These are phyloP conservation scores for Auanema freiburgensis DNA, from an alignment of 2,888 invertebrate species.

Conservation along the genomic window DNA sequence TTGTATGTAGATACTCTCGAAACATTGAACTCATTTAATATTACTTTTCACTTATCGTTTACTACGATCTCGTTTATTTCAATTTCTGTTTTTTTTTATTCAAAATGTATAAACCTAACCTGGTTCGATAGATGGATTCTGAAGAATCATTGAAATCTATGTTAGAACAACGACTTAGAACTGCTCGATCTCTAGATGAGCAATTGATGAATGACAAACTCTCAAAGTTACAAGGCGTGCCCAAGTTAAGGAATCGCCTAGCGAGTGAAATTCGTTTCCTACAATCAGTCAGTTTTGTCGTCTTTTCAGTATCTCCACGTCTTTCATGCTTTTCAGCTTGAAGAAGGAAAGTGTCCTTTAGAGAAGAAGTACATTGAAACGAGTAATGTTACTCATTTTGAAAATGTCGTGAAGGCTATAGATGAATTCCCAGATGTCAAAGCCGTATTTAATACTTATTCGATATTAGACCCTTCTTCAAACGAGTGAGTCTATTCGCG, in stretches of 20 bases:
- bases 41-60: too few species aligned
- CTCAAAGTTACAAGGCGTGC: constrained; percentile 10
- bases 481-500: constrained; percentile 2
- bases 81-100: too few species aligned
- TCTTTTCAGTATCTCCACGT: neutral
- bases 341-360: constrained; percentile 12
- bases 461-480: constrained; percentile 17
- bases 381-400: constrained; percentile 31
- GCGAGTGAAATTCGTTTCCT: constrained; percentile 22
- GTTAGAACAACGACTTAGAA: too few species aligned
- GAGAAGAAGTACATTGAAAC: constrained; percentile 33
- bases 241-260: constrained; percentile 21
- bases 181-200: too few species aligned
- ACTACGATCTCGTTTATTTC: too few species aligned
- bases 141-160: too few species aligned
- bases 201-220: too few species aligned
- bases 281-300: constrained; percentile 6
- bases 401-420: constrained; percentile 26
- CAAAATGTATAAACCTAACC: too few species aligned
- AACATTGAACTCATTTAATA: too few species aligned
- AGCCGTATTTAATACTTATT: constrained; percentile 31
- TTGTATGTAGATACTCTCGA: too few species aligned
- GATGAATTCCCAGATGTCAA: constrained; percentile 18
- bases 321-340: constrained; percentile 16
- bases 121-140: too few species aligned